These are phyloP conservation scores for Nematolebias whitei DNA, from an alignment of 2,113 vertebrate genomes.

Conservation along the genomic window DNA sequence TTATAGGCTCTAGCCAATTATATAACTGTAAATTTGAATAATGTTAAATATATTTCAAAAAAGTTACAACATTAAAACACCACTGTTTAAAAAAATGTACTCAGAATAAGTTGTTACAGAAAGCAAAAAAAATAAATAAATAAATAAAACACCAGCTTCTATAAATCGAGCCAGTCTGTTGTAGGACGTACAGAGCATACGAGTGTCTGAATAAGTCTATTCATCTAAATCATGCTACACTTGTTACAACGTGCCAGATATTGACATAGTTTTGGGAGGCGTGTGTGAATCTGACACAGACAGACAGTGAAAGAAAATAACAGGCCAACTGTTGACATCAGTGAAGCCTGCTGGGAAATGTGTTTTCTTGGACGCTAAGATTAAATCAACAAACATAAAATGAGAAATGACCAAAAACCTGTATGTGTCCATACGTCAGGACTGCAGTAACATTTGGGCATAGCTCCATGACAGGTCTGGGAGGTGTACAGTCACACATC, in stretches of 20 bases:
- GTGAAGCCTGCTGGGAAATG: conserved; percentile 22
- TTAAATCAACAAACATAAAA: conserved; percentile 10
- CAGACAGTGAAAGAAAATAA: background rate
- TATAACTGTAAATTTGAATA: too few relatives aligned
- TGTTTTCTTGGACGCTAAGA: conserved; percentile 68
- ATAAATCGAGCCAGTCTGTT: background rate
- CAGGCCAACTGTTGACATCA: too few relatives aligned
- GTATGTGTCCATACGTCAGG: conserved; percentile 21
- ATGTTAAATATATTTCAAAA: too few relatives aligned
- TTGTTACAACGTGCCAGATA: background rate
- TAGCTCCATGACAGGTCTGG: conserved; percentile 12
- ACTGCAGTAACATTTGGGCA: background rate
- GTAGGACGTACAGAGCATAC: conserved; percentile 16
- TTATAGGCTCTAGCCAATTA: too few relatives aligned
- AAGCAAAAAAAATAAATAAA: too few relatives aligned
- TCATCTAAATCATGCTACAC: background rate
- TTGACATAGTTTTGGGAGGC: background rate
- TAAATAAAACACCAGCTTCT: background rate
- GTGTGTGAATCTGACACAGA: conserved; percentile 11
- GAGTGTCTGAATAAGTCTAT: conserved; percentile 23
- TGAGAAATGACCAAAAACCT: conserved; percentile 34
- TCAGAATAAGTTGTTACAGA: too few relatives aligned
- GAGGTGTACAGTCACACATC: conserved; percentile 39
- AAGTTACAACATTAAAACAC: too few relatives aligned
- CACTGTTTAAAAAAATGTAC: too few relatives aligned